Base-by-base conservation (phyloP, 2,888 invertebrate species). In the Sarcophaga rosellei region DNA sequence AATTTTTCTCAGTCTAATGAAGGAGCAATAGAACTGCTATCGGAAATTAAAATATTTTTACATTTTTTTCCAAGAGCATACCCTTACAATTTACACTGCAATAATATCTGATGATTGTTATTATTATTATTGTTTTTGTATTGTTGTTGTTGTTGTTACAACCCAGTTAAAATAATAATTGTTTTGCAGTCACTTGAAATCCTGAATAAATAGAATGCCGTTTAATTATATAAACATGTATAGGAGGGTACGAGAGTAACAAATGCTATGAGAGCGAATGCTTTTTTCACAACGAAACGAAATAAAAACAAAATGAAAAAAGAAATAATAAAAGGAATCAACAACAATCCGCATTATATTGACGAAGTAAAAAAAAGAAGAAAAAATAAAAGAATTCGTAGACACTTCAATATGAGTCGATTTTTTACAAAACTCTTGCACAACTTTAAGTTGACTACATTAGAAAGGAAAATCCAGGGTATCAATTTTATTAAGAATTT, bases 81-180 rank as follows among this genome's bases (percentile, higher is more conserved):
- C 53, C 62, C 61, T 59, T 21, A 21, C 5, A 81, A 66, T 21
- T 35, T n/a, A 47, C 66, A 23, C 20, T 11, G 17, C 72, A 82
- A 76, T 76, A 70, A 79, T 35, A 70, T 69, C 57, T 70, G 62
- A 23, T 72, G 70, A 79, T 74, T 77, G 77, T 78, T 81, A 78
- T 72, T 81, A 53, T 59, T 62, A 45, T 57, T 63, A 20, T 59
- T 15, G 20, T 62, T 75, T n/a, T 44, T 35, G 8, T 61, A 44
- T 81, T 84, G 59, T 23, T 85, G 74, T 70, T 81, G 69, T 81
- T 78, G 47, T 70, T 66, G 78, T 57, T 45, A 63, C 23, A 77
- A 69, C 53, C 25, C 61, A 68, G 53, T 83, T 79, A 66, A 62
- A 79, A 73, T 68, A 82, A 86, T 82, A 76, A 80, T 79, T 79